Evolutionary conservation across 2,113 vertebrate genomes (phyloP).

Genomic region (Toxotes chatareus): DNA sequence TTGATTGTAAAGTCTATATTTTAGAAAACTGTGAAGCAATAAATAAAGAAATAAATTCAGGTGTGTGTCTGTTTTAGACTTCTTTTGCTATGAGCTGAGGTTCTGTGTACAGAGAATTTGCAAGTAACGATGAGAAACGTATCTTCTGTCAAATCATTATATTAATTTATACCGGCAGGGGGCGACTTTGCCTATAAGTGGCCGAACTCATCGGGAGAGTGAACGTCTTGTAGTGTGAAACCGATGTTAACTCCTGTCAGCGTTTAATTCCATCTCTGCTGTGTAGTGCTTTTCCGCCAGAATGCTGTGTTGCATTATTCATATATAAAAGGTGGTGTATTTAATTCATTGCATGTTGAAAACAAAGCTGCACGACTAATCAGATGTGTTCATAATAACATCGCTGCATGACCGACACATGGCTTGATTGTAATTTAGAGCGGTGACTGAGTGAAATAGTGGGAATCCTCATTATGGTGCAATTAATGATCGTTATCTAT

Average conservation of each 20-base stretch:
- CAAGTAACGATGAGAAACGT: background rate
- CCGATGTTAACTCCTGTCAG: constrained; percentile 25
- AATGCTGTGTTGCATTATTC: background rate
- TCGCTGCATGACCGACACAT: background rate
- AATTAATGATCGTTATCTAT: constrained; percentile 35
- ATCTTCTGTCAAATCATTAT: background rate
- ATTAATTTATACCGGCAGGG: constrained; percentile 57
- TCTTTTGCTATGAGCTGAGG: background rate
- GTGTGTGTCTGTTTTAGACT: no score
- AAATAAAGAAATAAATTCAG: no score
- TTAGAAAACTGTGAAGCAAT: background rate
- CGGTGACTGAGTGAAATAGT: background rate
- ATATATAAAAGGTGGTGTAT: background rate
- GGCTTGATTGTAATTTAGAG: constrained; percentile 13
- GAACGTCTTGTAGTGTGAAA: background rate
- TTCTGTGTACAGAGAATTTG: background rate
- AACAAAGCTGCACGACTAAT: background rate
- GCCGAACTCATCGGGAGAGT: background rate
- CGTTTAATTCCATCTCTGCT: background rate
- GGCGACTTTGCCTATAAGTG: constrained; percentile 59
- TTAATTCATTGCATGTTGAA: background rate
- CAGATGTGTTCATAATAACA: background rate
- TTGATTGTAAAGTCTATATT: background rate
- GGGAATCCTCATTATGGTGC: constrained; percentile 23
- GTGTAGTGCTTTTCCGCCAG: background rate